These are phyloP conservation scores for Osmoderma eremita DNA, from an alignment of 2,888 invertebrate genomes.

Conservation along the genomic window DNA sequence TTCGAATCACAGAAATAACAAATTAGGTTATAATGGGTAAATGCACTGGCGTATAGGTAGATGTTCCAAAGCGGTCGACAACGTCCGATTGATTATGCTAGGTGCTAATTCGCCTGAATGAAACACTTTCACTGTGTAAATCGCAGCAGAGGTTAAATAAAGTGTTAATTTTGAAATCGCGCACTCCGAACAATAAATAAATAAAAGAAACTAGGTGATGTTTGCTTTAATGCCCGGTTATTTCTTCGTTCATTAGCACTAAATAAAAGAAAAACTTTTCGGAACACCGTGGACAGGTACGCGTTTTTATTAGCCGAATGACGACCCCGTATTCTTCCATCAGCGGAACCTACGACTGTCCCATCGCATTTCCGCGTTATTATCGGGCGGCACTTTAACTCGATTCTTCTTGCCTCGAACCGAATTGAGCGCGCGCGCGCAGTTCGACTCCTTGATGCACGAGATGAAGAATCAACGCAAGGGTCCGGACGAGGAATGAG, in stretches of 20 bases:
- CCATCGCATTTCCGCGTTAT: neutral
- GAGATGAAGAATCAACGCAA: neutral
- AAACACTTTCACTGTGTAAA: constrained; percentile 56
- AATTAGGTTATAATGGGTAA: neutral
- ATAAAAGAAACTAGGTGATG: constrained; percentile 48
- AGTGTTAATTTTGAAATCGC: constrained; percentile 59
- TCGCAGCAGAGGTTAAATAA: constrained; percentile 42
- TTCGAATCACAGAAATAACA: constrained; percentile 43
- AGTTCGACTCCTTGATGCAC: neutral
- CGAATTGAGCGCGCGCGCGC: constrained; percentile 45
- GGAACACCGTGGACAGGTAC: too few relatives aligned
- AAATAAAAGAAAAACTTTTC: too few relatives aligned
- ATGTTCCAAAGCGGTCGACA: neutral
- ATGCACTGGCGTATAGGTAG: neutral
- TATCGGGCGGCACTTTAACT: neutral
- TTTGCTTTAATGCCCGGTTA: constrained; percentile 53
- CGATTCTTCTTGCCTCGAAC: constrained; percentile 53
- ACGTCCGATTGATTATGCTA: constrained; percentile 47
- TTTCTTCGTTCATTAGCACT: neutral
- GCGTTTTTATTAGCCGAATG: too few relatives aligned
- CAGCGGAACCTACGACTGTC: neutral
- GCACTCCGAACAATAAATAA: constrained; percentile 24
- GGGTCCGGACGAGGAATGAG: too few relatives aligned
- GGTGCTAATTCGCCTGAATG: constrained; percentile 48
- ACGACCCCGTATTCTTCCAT: neutral